phyloP scores from a whole-genome alignment of 2,888 invertebrate species.

The Watsonalla cultraria region DNA sequence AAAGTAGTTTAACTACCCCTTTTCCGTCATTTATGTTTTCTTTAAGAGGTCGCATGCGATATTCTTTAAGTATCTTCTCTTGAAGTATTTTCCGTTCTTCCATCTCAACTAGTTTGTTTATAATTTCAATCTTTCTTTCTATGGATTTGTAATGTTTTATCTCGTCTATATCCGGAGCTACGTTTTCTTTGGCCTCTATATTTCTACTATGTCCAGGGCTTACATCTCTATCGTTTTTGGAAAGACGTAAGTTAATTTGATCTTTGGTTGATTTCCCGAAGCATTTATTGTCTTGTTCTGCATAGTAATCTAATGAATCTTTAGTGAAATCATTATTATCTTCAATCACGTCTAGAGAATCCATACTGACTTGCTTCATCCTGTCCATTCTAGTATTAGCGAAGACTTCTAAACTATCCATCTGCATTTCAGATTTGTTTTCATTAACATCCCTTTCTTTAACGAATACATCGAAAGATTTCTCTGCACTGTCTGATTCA shows the following conservation, averaged over 20 bases:
- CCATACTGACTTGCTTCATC: conserved; percentile 69
- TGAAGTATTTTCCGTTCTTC: conserved; percentile 82
- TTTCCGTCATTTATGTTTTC: conserved; percentile 80
- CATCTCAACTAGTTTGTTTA: conserved; percentile 84
- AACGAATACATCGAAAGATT: conserved; percentile 79
- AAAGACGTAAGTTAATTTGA: conserved; percentile 49
- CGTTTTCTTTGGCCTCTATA: conserved; percentile 59
- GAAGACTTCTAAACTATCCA: conserved; percentile 80
- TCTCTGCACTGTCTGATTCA: conserved; percentile 65
- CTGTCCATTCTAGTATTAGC: conserved; percentile 66
- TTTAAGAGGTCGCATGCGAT: conserved; percentile 80
- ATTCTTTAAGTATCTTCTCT: conserved; percentile 80
- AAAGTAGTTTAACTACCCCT: conserved; percentile 82
- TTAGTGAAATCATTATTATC: conserved; percentile 63
- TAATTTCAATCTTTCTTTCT: conserved; percentile 84
- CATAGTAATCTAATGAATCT: conserved; percentile 72
- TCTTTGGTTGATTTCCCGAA: conserved; percentile 51
- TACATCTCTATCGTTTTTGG: conserved; percentile 40
- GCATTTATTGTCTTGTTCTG: conserved; percentile 61
- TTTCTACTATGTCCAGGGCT: conserved; percentile 45
- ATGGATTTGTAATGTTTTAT: conserved; percentile 81
- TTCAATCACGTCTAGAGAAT: conserved; percentile 71
- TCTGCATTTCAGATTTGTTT: conserved; percentile 79
- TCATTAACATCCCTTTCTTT: conserved; percentile 80
- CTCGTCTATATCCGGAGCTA: conserved; percentile 67